These are phyloP conservation scores for Fundulus diaphanus DNA, from an alignment of 2,797 vertebrate species.

Conservation along the genomic window DNA sequence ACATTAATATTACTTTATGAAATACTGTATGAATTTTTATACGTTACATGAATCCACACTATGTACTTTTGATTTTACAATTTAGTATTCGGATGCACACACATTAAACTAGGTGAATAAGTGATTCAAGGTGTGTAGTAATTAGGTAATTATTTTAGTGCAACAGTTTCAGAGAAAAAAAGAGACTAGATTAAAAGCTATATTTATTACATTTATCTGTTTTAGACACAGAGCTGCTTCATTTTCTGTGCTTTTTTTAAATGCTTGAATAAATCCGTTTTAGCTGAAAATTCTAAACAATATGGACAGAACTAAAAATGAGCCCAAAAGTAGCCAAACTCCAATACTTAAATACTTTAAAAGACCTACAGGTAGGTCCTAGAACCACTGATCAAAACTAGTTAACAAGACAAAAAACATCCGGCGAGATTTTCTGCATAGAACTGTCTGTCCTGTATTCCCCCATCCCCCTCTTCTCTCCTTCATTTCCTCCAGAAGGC, in stretches of 20 bases:
- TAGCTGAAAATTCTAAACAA: background rate
- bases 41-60: too few relatives aligned
- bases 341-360: background rate
- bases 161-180: too few relatives aligned
- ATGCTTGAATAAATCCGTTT: background rate
- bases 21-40: too few relatives aligned
- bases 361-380: background rate
- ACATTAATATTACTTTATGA: too few relatives aligned
- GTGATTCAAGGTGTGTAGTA: too few relatives aligned
- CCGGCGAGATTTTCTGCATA: background rate
- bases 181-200: too few relatives aligned
- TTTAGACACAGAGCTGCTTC: background rate
- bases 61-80: too few relatives aligned
- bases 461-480: background rate
- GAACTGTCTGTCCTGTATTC: conserved; percentile 1
- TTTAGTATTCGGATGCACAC: too few relatives aligned
- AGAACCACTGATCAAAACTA: background rate
- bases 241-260: background rate
- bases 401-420: background rate
- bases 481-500: conserved; percentile 49
- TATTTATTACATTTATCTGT: too few relatives aligned
- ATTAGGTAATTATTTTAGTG: too few relatives aligned
- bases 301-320: background rate
- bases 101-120: too few relatives aligned
- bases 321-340: background rate